A percentile compares a stretch with the other conserved stretches of the same genome.
These are phyloP conservation scores for Dissostichus mawsoni DNA, from an alignment of 2,113 vertebrate species.

Conservation along the genomic window DNA sequence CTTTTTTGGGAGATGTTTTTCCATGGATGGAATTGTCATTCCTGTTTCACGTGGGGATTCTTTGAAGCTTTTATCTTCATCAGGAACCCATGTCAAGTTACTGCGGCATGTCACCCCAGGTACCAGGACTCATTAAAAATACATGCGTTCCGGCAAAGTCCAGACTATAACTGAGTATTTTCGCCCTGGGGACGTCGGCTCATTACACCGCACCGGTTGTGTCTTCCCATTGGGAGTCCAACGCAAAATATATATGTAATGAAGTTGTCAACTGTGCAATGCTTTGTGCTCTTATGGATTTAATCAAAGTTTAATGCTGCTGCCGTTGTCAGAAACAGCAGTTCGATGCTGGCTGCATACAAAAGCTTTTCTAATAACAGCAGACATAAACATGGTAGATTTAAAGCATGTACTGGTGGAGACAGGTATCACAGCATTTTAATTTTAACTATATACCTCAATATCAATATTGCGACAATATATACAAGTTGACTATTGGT, in stretches of 20 bases:
- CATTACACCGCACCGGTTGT: constrained; percentile 40
- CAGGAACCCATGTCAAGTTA: constrained; percentile 13
- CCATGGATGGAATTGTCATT: constrained; percentile 2
- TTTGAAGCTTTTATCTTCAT: constrained; percentile 24
- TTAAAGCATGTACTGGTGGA: not conserved
- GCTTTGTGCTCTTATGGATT: constrained; percentile 26
- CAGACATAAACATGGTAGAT: too few relatives aligned
- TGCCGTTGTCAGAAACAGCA: constrained; percentile 11
- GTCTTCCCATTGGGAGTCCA: constrained; percentile 20
- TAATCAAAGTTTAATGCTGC: constrained; percentile 44
- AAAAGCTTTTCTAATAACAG: not conserved
- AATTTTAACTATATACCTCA: too few relatives aligned
- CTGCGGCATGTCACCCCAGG: constrained; percentile 19
- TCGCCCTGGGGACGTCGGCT: constrained; percentile 26
- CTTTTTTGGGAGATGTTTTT: constrained; percentile 37
- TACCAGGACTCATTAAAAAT: constrained; percentile 51
- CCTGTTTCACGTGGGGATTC: constrained; percentile 13
- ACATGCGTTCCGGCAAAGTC: constrained; percentile 3
- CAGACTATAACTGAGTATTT: constrained; percentile 20
- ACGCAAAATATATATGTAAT: constrained; percentile 23
- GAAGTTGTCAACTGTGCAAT: constrained; percentile 39
- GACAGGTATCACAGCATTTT: too few relatives aligned
- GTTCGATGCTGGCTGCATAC: not conserved
- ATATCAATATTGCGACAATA: too few relatives aligned
- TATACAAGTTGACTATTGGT: too few relatives aligned